phyloP scores from a whole-genome alignment of 2,888 invertebrate genomes.

The Parnassius glacialis region DNA sequence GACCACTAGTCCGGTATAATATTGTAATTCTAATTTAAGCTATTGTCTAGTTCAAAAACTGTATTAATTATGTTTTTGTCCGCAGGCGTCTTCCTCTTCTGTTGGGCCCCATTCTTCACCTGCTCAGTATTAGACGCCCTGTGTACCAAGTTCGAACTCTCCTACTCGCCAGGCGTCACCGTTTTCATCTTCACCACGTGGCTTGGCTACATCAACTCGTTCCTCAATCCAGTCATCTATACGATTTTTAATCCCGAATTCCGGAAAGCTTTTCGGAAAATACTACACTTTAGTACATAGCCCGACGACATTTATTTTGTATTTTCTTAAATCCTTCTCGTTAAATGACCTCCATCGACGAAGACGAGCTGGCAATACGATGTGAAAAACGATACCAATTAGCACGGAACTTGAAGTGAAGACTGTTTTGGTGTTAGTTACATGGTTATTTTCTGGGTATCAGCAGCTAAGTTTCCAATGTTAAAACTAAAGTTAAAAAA shows the following conservation, averaged over 20 bases:
- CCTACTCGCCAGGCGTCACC: conserved; percentile 91
- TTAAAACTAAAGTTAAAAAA: too few relatives aligned
- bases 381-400: not conserved
- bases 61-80: not conserved
- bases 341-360: not conserved
- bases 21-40: not conserved
- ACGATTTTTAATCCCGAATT: conserved; percentile 98
- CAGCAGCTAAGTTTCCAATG: too few relatives aligned
- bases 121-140: conserved; percentile 98
- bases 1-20: too few relatives aligned
- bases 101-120: conserved; percentile 99
- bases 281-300: conserved; percentile 86
- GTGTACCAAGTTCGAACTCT: conserved; percentile 90
- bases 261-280: conserved; percentile 97
- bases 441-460: not conserved
- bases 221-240: conserved; percentile 96
- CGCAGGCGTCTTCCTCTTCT: conserved; percentile 97
- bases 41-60: not conserved
- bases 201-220: conserved; percentile 98
- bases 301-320: conserved; percentile 71
- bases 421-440: not conserved
- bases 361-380: not conserved
- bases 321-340: conserved; percentile 55
- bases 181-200: conserved; percentile 97
- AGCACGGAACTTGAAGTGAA: not conserved